phyloP scores from a whole-genome alignment of 2,797 vertebrate genomes.

The Balearica regulorum region DNA sequence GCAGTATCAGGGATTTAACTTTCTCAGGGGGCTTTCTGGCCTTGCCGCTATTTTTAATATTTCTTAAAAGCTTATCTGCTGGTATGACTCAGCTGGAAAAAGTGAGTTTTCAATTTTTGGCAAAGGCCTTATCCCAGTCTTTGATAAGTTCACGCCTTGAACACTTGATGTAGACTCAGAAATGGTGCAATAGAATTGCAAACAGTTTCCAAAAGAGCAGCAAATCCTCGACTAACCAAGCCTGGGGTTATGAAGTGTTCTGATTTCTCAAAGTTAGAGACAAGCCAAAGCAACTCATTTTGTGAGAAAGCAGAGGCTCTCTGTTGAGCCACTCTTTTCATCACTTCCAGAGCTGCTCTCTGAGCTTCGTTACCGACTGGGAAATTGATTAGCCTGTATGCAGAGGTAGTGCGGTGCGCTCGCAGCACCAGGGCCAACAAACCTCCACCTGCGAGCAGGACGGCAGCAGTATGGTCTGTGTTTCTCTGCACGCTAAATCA shows the following conservation, averaged over 20 bases:
- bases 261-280: background rate
- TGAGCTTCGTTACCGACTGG: background rate
- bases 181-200: background rate
- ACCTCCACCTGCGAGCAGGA: background rate
- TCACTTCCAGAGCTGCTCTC: background rate
- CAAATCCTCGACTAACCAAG: background rate
- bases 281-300: background rate
- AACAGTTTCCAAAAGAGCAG: background rate
- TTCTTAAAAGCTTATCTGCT: background rate
- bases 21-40: background rate
- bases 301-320: background rate
- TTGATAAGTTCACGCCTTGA: background rate
- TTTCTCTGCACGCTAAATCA: background rate
- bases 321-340: background rate
- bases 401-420: background rate
- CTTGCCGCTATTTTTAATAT: background rate
- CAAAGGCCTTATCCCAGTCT: background rate
- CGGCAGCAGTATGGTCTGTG: background rate
- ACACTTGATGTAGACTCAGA: background rate
- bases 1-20: background rate
- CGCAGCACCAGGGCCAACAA: background rate
- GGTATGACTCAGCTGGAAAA: constrained; percentile 50
- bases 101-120: background rate
- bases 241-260: fast-evolving
- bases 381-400: background rate